phyloP scores from a whole-genome alignment of 1,140 invertebrate species.

The Cotesia glomerata region DNA sequence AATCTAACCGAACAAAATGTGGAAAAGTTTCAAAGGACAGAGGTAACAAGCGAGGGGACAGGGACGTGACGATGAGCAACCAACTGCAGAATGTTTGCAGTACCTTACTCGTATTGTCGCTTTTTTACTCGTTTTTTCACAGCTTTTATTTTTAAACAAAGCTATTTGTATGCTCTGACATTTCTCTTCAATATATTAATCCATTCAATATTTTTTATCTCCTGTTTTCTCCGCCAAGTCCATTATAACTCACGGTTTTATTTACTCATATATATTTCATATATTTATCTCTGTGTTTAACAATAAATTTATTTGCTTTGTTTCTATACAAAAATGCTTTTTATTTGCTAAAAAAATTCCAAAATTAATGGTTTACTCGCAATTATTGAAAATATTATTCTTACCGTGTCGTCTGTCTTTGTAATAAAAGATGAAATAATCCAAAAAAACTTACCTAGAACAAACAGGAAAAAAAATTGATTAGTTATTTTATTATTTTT shows the following conservation, averaged over 20 bases:
- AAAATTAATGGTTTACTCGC: too few species aligned
- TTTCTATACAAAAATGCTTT: not conserved
- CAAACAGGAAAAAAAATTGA: not conserved
- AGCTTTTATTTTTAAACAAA: not conserved
- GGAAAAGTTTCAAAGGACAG: not conserved
- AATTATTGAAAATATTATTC: too few species aligned
- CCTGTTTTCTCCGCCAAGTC: not conserved
- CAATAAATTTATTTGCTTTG: too few species aligned
- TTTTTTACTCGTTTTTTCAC: too few species aligned
- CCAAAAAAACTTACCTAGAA: not conserved
- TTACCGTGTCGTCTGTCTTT: not conserved
- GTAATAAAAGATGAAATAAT: not conserved
- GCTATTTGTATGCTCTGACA: slow-evolving; percentile 1
- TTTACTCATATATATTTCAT: too few species aligned
- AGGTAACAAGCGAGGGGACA: not conserved
- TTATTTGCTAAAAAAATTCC: too few species aligned
- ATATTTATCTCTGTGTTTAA: too few species aligned
- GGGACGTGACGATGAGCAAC: not conserved
- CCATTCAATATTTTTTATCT: not conserved
- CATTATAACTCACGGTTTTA: too few species aligned
- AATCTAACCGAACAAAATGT: too few species aligned
- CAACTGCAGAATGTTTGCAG: not conserved
- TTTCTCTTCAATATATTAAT: not conserved
- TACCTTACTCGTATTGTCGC: not conserved
- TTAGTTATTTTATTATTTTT: not conserved